Conservation (phyloP, 2,888 invertebrate species). For the Synanthedon vespiformis region DNA sequence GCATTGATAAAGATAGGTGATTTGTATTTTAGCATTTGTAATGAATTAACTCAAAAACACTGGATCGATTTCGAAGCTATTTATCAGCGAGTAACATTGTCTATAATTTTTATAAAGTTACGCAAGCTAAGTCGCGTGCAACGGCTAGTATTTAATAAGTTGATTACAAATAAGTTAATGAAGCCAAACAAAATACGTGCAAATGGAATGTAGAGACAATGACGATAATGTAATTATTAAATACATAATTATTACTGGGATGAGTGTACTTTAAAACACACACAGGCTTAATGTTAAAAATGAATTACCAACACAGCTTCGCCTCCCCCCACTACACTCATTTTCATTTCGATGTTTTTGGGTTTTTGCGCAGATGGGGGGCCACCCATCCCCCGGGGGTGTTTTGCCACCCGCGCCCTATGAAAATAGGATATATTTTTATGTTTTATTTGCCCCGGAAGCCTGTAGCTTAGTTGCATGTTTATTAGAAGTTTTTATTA, state of each 20-base stretch:
- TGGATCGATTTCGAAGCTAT: too few relatives aligned
- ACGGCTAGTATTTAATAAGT: too few relatives aligned
- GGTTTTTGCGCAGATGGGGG: constrained; percentile 68
- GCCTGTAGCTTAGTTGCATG: constrained; percentile 69
- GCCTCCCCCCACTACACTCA: constrained; percentile 61
- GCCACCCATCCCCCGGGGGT: constrained; percentile 16
- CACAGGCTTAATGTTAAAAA: constrained; percentile 69
- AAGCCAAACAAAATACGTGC: too few relatives aligned
- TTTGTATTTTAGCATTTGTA: too few relatives aligned
- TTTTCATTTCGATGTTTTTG: constrained; percentile 72
- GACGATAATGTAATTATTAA: neutral
- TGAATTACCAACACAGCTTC: constrained; percentile 68
- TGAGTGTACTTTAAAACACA: constrained; percentile 69
- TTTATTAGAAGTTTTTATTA: constrained; percentile 71
- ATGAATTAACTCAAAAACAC: too few relatives aligned
- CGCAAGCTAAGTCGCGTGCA: too few relatives aligned
- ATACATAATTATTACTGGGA: neutral
- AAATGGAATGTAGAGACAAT: neutral
- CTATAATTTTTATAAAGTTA: too few relatives aligned
- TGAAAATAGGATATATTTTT: constrained; percentile 72
- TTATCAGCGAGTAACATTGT: too few relatives aligned
- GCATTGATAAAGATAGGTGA: too few relatives aligned
- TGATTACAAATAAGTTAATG: too few relatives aligned
- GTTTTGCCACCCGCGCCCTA: constrained; percentile 53
- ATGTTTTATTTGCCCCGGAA: constrained; percentile 71